Conservation (phyloP, 2,113 vertebrate genomes). For the Gadus macrocephalus region DNA sequence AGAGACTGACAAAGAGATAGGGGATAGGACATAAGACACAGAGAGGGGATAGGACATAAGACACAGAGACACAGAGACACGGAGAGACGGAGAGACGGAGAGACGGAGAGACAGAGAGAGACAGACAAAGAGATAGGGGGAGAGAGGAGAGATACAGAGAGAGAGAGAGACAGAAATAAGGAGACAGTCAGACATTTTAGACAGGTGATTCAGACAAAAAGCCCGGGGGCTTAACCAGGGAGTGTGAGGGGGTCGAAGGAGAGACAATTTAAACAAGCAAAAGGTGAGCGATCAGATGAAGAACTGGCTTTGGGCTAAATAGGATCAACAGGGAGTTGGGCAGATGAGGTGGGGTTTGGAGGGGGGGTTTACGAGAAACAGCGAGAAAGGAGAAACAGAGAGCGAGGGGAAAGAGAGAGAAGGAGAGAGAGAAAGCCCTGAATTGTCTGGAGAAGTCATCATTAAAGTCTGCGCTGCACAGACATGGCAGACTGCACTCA, state of each 20-base stretch:
- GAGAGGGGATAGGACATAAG: too few species aligned
- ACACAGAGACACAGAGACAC: neutral
- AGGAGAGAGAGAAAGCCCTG: conserved; percentile 44
- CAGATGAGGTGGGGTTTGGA: conserved; percentile 13
- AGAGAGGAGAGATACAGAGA: neutral
- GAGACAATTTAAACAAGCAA: neutral
- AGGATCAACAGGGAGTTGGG: neutral
- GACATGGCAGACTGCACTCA: conserved; percentile 3
- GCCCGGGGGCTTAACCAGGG: neutral
- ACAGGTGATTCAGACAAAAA: neutral
- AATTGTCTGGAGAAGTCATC: conserved; percentile 63
- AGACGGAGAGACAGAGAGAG: neutral
- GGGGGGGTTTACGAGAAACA: conserved; percentile 51
- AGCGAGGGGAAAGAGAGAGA: conserved; percentile 23
- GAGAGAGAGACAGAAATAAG: neutral
- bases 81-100: neutral
- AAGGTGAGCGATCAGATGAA: neutral
- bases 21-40: neutral
- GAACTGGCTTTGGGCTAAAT: neutral
- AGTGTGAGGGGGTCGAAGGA: neutral
- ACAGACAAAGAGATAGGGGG: neutral
- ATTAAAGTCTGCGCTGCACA: conserved; percentile 6
- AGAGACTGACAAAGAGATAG: neutral
- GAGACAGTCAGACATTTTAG: neutral
- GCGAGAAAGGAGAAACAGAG: too few species aligned